Evolutionary conservation across 2,888 invertebrate genomes (phyloP).

Genomic region (Dioctria linearis): DNA sequence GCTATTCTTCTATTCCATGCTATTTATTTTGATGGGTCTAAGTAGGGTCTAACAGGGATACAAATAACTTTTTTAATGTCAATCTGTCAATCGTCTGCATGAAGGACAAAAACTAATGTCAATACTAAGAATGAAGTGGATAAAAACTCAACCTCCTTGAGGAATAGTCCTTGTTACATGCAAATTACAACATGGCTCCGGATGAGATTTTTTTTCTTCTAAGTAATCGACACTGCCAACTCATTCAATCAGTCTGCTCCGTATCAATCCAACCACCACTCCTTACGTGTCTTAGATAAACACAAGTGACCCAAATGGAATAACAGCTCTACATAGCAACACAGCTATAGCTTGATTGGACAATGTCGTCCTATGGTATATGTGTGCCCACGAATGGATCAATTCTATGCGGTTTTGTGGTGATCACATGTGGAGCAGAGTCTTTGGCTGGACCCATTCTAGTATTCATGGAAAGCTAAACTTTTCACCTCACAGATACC

Average conservation of each 20-base stretch:
- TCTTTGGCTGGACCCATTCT: slow-evolving; percentile 10
- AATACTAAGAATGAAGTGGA: no score
- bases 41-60: background rate
- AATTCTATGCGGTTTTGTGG: slow-evolving; percentile 43
- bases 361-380: background rate
- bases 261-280: no score
- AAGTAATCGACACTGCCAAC: no score
- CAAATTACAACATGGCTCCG: slow-evolving; percentile 52
- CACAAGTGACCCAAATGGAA: background rate
- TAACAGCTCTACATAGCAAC: background rate
- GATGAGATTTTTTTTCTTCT: slow-evolving; percentile 8
- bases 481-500: slow-evolving; percentile 17
- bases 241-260: no score
- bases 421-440: slow-evolving; percentile 1
- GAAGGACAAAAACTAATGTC: no score
- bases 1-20: background rate
- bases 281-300: no score
- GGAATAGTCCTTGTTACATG: no score
- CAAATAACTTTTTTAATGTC: background rate
- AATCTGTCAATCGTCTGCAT: no score
- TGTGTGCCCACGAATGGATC: slow-evolving; percentile 33
- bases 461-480: slow-evolving; percentile 37
- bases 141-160: no score
- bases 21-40: background rate
- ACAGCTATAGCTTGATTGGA: background rate